These are phyloP conservation scores for Gonocerus acuteangulatus DNA, from an alignment of 2,888 invertebrate species.

Conservation along the genomic window DNA sequence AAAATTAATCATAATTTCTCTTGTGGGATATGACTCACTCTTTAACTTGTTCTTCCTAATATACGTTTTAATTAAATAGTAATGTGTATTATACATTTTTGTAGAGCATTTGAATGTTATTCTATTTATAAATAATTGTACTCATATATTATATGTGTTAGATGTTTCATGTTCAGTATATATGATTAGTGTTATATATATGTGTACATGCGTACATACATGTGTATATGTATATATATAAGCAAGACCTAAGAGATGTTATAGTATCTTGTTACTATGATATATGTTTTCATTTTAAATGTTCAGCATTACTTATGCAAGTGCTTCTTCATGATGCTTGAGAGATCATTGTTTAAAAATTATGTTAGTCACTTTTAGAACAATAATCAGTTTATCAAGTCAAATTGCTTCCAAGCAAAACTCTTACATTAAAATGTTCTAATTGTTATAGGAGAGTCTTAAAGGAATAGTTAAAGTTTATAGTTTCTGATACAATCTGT, in stretches of 20 bases:
- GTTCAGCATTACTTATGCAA: constrained; percentile 5
- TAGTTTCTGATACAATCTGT: too few relatives aligned
- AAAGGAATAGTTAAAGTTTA: too few relatives aligned
- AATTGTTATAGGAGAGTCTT: too few relatives aligned
- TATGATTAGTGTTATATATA: constrained; percentile 10
- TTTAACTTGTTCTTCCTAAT: constrained; percentile 22
- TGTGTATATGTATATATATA: background rate
- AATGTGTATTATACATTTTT: constrained; percentile 25
- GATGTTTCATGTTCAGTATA: constrained; percentile 16
- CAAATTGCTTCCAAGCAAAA: too few relatives aligned
- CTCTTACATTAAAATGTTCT: too few relatives aligned
- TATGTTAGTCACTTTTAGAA: too few relatives aligned
- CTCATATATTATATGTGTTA: constrained; percentile 11
- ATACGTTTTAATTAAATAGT: constrained; percentile 22
- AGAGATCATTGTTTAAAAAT: too few relatives aligned
- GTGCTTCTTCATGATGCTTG: background rate
- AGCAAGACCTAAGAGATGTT: background rate
- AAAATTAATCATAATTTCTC: background rate
- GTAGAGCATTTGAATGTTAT: constrained; percentile 11
- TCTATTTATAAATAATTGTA: constrained; percentile 6
- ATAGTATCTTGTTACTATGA: background rate
- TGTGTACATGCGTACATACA: constrained; percentile 17
- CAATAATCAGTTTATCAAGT: too few relatives aligned
- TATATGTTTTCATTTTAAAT: background rate
- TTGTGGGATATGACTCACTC: constrained; percentile 8